phyloP scores from a whole-genome alignment of 2,797 vertebrate species.

The Aulostomus chinensis region DNA sequence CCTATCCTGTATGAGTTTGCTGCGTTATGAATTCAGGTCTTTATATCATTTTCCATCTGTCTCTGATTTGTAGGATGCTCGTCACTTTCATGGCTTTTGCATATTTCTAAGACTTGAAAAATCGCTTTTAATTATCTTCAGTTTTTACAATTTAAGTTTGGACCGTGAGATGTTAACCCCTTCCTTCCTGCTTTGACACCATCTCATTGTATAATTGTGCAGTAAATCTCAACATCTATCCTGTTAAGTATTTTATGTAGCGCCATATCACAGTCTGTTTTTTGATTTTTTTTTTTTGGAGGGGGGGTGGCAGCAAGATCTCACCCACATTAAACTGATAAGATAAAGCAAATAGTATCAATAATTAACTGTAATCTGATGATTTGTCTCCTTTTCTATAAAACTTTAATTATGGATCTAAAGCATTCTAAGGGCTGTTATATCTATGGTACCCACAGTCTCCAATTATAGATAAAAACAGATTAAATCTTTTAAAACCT shows the following conservation, averaged over 20 bases:
- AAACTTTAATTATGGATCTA: constrained; percentile 36
- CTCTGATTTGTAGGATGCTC: too few species aligned
- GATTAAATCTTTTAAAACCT: constrained; percentile 38
- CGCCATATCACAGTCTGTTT: constrained; percentile 12
- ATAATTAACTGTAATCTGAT: too few species aligned
- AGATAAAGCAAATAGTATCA: constrained; percentile 39
- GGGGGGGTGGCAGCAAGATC: constrained; percentile 18
- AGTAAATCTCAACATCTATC: constrained; percentile 22
- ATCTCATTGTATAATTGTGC: constrained; percentile 6
- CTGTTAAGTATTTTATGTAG: constrained; percentile 23
- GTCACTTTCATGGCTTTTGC: too few species aligned
- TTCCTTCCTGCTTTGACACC: background rate
- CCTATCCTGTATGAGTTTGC: too few species aligned
- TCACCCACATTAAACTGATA: constrained; percentile 36
- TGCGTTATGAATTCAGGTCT: too few species aligned
- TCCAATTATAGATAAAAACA: constrained; percentile 46
- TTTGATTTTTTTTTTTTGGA: too few species aligned
- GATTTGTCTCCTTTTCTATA: too few species aligned
- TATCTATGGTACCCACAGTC: constrained; percentile 16
- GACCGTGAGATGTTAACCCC: too few species aligned
- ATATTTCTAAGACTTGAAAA: too few species aligned
- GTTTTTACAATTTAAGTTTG: too few species aligned
- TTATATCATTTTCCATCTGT: too few species aligned
- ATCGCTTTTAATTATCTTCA: too few species aligned
- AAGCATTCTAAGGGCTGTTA: constrained; percentile 24